phyloP scores from a whole-genome alignment of 1,140 invertebrate species.

The Littorina saxatilis region DNA sequence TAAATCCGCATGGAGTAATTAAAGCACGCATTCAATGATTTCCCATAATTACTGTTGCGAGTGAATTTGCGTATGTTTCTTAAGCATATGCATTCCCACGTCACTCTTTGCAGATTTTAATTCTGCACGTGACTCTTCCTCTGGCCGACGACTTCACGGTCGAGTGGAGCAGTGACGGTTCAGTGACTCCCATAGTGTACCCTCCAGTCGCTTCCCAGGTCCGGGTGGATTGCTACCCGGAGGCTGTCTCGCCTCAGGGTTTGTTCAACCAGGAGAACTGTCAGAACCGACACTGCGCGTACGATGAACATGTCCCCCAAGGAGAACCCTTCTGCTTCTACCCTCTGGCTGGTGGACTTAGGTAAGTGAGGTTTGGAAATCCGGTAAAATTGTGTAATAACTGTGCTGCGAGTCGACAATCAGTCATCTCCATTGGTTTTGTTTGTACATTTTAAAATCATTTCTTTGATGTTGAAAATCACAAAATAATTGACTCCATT shows the following conservation, averaged over 20 bases:
- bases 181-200: slow-evolving; percentile 1
- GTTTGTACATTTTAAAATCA: too few species aligned
- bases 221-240: slow-evolving; percentile 59
- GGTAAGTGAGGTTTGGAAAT: slow-evolving; percentile 42
- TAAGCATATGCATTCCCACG: neutral
- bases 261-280: slow-evolving; percentile 50
- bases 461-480: too few species aligned
- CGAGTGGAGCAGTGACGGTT: neutral
- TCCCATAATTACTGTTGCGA: neutral
- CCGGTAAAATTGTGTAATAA: too few species aligned
- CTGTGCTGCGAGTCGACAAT: too few species aligned
- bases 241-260: slow-evolving; percentile 40
- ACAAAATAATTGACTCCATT: too few species aligned
- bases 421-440: too few species aligned
- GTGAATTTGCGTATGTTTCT: neutral
- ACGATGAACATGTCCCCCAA: neutral
- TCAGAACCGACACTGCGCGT: slow-evolving; percentile 53
- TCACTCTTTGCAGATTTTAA: neutral
- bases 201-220: slow-evolving; percentile 8
- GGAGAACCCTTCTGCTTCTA: slow-evolving; percentile 26
- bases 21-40: neutral
- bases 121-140: neutral
- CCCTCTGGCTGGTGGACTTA: slow-evolving; percentile 7
- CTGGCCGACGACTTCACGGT: neutral
- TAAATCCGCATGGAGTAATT: neutral